Base-by-base conservation (phyloP, 2,113 vertebrate genomes). In the Lamprotornis superbus region DNA sequence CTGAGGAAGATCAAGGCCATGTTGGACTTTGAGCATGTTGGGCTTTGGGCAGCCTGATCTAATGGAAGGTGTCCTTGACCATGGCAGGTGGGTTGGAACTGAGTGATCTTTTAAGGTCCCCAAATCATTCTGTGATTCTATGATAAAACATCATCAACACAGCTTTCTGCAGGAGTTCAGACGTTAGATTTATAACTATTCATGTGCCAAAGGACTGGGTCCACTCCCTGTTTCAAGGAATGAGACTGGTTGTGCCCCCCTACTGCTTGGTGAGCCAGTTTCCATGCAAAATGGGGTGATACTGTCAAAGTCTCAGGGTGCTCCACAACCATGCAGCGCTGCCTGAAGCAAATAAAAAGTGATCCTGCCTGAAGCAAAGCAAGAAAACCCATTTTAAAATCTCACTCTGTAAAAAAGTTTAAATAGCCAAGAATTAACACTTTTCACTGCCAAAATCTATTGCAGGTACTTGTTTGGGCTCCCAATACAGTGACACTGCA, bases 191-290 rank as follows among this genome's bases (percentile, higher is more conserved):
- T 75, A 10, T 30, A 27, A 28, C 11, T 19, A 15, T 12, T 4
- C 18, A 4, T 1, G 2, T 33, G 21, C 10, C 35, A 69, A 76
- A 15, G 9, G 19, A 19, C 0, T 0, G 15, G 6, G 11, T 83
- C 21, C 0, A 5, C 9, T 89, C 33, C 4, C 20, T 35, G 3
- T 33, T 69, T 33, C 5, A 77, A 55, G 33, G 31, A 30, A 47
- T 53, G 37, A 44, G 12, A 27, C 6, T 37, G n/a, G 6, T 22
- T 49, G 1, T 56, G 31, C 22, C 7, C 16, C 5, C 1, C 10
- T 17, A 28, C 6, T 9, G 1, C 15, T 69, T 57, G 37, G 10
- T 37, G 20, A 76, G 15, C 40, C 1, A 0, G 33, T 78, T 82
- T n/a, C 53, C 44, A 18, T 12, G 10, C 5, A 52, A 85, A 79